phyloP scores from a whole-genome alignment of 2,888 invertebrate species.

The Drosophila picticornis region DNA sequence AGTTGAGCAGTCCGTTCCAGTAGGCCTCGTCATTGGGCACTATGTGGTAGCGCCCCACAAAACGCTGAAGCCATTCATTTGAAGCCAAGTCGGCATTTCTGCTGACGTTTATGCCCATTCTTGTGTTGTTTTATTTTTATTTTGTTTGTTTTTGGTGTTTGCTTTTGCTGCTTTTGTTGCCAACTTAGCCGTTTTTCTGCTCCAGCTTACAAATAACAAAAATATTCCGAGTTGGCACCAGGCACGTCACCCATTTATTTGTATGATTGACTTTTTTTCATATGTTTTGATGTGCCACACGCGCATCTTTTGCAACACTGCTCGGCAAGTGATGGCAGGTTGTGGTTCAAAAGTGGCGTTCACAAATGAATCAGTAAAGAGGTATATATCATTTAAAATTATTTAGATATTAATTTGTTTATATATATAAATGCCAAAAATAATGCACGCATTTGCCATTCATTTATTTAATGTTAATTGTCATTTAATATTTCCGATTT shows the following conservation, averaged over 20 bases:
- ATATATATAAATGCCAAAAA: neutral
- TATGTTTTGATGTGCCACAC: slow-evolving; percentile 49
- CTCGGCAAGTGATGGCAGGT: slow-evolving; percentile 33
- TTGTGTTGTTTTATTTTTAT: slow-evolving; percentile 10
- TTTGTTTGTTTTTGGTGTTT: slow-evolving; percentile 9
- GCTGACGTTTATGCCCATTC: slow-evolving; percentile 94
- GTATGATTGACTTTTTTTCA: slow-evolving; percentile 49
- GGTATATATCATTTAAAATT: neutral
- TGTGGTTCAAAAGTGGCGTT: neutral
- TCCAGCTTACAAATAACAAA: slow-evolving; percentile 47
- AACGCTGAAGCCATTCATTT: slow-evolving; percentile 92
- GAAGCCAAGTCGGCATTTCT: slow-evolving; percentile 91
- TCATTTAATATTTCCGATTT: neutral
- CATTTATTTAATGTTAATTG: neutral
- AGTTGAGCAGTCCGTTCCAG: slow-evolving; percentile 97
- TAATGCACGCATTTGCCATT: too few relatives aligned
- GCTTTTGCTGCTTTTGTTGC: slow-evolving; percentile 29
- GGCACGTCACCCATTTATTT: slow-evolving; percentile 67
- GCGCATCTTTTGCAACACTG: slow-evolving; percentile 36
- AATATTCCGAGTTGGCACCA: slow-evolving; percentile 58
- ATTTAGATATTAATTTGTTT: neutral
- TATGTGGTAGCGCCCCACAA: slow-evolving; percentile 90
- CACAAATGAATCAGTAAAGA: neutral
- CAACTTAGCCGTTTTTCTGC: slow-evolving; percentile 26
- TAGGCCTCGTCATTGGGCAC: slow-evolving; percentile 95